Percentiles rank a stretch among this genome's conserved stretches.
phyloP scores from a whole-genome alignment of 2,888 invertebrate genomes.

The Volucella inflata region DNA sequence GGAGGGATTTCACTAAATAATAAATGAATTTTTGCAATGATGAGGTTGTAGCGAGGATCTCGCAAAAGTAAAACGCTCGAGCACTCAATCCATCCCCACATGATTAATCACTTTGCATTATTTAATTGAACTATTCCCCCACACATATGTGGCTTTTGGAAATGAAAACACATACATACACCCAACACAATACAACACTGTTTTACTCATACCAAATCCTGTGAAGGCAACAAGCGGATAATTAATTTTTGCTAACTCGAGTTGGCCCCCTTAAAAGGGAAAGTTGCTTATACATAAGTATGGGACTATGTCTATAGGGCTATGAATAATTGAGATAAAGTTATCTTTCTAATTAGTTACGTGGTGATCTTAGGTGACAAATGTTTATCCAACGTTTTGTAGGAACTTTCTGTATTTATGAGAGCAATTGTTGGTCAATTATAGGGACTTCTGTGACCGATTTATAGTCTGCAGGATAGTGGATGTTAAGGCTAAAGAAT shows the following conservation, averaged over 20 bases:
- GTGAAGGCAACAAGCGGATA: conserved; percentile 27
- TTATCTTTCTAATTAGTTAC: conserved; percentile 22
- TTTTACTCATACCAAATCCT: conserved; percentile 17
- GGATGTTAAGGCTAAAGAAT: too few relatives aligned
- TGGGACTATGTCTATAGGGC: neutral
- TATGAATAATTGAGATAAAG: neutral
- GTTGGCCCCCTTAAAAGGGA: neutral
- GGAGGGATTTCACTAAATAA: conserved; percentile 66
- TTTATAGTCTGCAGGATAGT: too few relatives aligned
- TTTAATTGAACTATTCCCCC: conserved; percentile 67
- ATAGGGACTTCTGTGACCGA: too few relatives aligned
- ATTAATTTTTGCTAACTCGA: conserved; percentile 38
- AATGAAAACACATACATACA: conserved; percentile 24
- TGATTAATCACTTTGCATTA: conserved; percentile 68
- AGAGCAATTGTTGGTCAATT: too few relatives aligned
- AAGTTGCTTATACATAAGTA: neutral
- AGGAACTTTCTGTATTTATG: too few relatives aligned
- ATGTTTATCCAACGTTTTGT: neutral
- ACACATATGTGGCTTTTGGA: conserved; percentile 33
- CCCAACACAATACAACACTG: conserved; percentile 13
- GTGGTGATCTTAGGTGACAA: neutral
- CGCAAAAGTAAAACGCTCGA: conserved; percentile 19
- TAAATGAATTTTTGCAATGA: conserved; percentile 62
- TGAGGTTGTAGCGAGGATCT: conserved; percentile 18
- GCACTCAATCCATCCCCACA: conserved; percentile 44